A percentile compares a stretch with the other conserved stretches of the same genome.
These are phyloP conservation scores for Uromys caudimaculatus DNA, from an alignment of 2,797 vertebrate genomes.

Conservation along the genomic window DNA sequence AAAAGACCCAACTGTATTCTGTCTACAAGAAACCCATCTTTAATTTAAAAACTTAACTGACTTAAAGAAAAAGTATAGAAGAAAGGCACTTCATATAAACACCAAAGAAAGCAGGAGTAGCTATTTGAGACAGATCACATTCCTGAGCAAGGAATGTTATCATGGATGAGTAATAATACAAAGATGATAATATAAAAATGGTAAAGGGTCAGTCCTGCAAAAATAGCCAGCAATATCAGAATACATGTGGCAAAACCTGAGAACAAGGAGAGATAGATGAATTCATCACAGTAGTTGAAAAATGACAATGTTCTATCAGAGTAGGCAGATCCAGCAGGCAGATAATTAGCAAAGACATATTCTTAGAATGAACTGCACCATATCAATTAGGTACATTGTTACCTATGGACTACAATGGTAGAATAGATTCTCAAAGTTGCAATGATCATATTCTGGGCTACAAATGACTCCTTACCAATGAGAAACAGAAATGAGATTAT, in stretches of 20 bases:
- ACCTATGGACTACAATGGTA: not conserved
- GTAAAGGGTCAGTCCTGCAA: not conserved
- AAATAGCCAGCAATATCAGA: not conserved
- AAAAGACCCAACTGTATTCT: not conserved
- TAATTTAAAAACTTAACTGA: not conserved
- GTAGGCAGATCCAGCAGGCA: not conserved
- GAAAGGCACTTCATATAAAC: not conserved
- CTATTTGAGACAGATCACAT: not conserved
- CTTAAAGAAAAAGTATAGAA: not conserved
- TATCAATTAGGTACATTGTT: not conserved
- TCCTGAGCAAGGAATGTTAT: not conserved
- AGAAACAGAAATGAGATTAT: constrained; percentile 14
- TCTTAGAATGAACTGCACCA: not conserved
- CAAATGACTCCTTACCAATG: not conserved
- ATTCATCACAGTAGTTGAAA: not conserved
- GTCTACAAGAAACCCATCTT: not conserved
- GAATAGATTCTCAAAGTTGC: not conserved
- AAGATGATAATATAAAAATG: not conserved
- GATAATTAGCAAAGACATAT: not conserved
- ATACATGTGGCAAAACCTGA: not conserved
- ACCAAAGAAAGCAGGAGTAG: not conserved
- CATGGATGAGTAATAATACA: not conserved
- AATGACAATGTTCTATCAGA: not conserved
- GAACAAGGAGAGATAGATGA: not conserved
- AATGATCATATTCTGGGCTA: not conserved